Percentiles rank a stretch among this genome's conserved stretches.
phyloP scores from a whole-genome alignment of 2,888 invertebrate genomes.

The Drosophila formosana region DNA sequence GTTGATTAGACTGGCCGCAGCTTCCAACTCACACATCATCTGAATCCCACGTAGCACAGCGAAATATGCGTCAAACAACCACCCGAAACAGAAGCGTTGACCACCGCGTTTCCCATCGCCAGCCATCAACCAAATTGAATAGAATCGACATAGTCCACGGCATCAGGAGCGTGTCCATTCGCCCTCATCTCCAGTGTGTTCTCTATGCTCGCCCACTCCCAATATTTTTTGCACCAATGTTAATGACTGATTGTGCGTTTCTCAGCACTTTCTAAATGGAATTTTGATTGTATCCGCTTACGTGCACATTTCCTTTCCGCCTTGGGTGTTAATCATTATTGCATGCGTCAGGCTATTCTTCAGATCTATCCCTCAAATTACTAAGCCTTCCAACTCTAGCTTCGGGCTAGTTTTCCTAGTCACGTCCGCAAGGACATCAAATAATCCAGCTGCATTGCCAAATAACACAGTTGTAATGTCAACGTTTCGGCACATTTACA shows the following conservation, averaged over 20 bases:
- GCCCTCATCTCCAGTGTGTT: background rate
- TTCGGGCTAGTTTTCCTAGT: slow-evolving; percentile 46
- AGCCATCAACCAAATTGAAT: slow-evolving; percentile 65
- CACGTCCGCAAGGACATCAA: slow-evolving; percentile 58
- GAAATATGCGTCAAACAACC: slow-evolving; percentile 30
- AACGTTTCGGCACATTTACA: slow-evolving; percentile 54
- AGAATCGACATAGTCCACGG: slow-evolving; percentile 45
- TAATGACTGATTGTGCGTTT: slow-evolving; percentile 79
- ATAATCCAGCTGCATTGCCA: slow-evolving; percentile 31
- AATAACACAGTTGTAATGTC: slow-evolving; percentile 32
- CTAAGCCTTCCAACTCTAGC: background rate
- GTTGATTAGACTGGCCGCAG: slow-evolving; percentile 62
- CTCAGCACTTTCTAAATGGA: slow-evolving; percentile 71
- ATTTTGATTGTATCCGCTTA: slow-evolving; percentile 81
- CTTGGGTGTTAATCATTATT: slow-evolving; percentile 60
- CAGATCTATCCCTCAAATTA: slow-evolving; percentile 2
- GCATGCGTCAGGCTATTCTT: slow-evolving; percentile 13
- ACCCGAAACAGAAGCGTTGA: slow-evolving; percentile 41
- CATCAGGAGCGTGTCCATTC: slow-evolving; percentile 8
- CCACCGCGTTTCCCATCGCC: slow-evolving; percentile 41
- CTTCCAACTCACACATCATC: slow-evolving; percentile 6
- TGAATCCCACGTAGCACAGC: slow-evolving; percentile 9
- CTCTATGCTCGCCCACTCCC: slow-evolving; percentile 4
- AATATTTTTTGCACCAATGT: slow-evolving; percentile 47
- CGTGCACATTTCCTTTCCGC: slow-evolving; percentile 62